Evolutionary conservation across 2,797 vertebrate species (phyloP).

Genomic region (Eospalax fontanierii): DNA sequence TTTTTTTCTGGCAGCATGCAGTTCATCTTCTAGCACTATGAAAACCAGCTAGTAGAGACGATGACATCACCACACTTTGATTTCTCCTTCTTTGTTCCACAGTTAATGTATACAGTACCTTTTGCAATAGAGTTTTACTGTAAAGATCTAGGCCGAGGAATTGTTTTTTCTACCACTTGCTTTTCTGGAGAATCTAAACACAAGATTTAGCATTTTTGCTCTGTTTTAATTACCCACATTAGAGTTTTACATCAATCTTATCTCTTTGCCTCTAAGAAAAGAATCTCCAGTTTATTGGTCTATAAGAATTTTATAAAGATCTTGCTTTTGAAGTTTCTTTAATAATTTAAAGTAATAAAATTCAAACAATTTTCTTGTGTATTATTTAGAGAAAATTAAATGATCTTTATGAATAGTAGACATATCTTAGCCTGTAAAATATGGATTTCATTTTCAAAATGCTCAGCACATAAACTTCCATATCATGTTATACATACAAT

Average conservation of each 20-base stretch:
- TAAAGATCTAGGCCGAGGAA: not conserved
- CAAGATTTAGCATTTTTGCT: not conserved
- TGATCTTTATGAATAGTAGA: constrained; percentile 41
- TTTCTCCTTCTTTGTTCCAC: no score
- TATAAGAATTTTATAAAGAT: constrained; percentile 12
- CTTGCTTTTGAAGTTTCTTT: constrained; percentile 39
- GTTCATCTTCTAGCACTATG: no score
- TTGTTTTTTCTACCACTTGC: not conserved
- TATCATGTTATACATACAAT: constrained; percentile 12
- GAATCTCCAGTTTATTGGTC: not conserved
- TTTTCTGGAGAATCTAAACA: not conserved
- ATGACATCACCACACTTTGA: no score
- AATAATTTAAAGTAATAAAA: constrained; percentile 48
- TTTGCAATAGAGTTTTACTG: no score
- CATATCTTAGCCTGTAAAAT: constrained; percentile 46
- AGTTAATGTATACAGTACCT: no score
- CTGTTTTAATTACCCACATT: not conserved
- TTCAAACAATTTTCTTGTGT: constrained; percentile 8
- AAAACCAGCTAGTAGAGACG: no score
- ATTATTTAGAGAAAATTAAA: constrained; percentile 62
- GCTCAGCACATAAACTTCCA: constrained; percentile 27
- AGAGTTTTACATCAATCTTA: not conserved
- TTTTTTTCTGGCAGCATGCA: no score
- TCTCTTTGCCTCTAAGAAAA: constrained; percentile 1
- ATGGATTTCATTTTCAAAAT: constrained; percentile 43